Conservation (phyloP, 2,113 vertebrate species). For the Acanthisitta chloris region DNA sequence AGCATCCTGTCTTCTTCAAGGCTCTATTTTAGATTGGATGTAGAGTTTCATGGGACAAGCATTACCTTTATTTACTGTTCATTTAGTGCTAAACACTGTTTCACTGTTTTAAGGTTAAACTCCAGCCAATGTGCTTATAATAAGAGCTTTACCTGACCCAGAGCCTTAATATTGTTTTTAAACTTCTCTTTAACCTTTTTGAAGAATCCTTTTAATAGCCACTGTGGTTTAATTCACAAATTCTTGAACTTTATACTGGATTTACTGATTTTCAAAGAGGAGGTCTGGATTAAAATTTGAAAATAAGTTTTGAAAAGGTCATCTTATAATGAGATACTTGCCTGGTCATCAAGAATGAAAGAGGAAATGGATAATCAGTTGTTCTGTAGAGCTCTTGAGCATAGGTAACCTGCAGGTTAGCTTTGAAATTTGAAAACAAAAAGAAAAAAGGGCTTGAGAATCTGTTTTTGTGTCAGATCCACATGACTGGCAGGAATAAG, state of each 20-base stretch:
- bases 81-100: background rate
- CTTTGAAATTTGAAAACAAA: background rate
- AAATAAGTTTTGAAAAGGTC: background rate
- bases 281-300: background rate
- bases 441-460: background rate
- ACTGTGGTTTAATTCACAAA: background rate
- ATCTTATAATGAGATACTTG: background rate
- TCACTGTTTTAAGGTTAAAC: background rate
- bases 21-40: background rate
- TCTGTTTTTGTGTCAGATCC: background rate
- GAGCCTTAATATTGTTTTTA: background rate
- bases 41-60: background rate
- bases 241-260: background rate
- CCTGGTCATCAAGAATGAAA: background rate
- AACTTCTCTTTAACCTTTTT: background rate
- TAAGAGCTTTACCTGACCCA: background rate
- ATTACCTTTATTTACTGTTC: background rate
- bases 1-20: background rate
- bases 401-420: background rate
- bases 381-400: background rate
- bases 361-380: background rate
- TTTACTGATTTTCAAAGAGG: background rate
- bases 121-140: background rate
- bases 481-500: background rate
- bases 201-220: background rate